These are phyloP conservation scores for Mechanitis mazaeus DNA, from an alignment of 2,888 invertebrate species.

Conservation along the genomic window DNA sequence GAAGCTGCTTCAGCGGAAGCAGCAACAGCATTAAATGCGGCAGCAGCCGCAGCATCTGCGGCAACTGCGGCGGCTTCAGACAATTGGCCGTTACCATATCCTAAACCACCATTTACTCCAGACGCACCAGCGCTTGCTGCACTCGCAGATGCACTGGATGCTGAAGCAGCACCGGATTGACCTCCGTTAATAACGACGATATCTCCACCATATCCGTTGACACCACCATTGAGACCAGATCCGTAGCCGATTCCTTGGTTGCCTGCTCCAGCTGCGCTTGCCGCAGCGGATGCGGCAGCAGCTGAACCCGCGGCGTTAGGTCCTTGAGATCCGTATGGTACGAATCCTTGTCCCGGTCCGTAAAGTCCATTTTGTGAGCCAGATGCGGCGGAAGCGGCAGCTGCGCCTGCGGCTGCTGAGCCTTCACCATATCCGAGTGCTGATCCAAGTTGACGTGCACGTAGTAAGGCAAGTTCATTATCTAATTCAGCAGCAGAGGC, in stretches of 20 bases:
- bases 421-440: slow-evolving; percentile 3
- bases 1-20: not conserved
- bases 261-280: slow-evolving; percentile 12
- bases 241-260: slow-evolving; percentile 2
- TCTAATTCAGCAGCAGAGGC: slow-evolving; percentile 1
- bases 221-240: not conserved
- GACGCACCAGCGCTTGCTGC: slow-evolving; percentile 4
- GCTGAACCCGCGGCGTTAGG: not conserved
- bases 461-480: not conserved
- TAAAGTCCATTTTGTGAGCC: not conserved
- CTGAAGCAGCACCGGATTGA: slow-evolving; percentile 7
- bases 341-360: not conserved
- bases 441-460: not conserved
- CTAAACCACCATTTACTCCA: slow-evolving; percentile 1
- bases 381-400: slow-evolving; percentile 2
- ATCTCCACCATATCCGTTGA: not conserved
- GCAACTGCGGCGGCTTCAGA: slow-evolving; percentile 18
- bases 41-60: not conserved
- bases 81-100: not conserved
- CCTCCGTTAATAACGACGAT: slow-evolving; percentile 2
- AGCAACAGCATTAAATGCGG: not conserved
- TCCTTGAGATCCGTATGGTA: slow-evolving; percentile 8
- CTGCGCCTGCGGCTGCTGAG: slow-evolving; percentile 7
- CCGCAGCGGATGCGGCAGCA: slow-evolving; percentile 12
- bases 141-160: slow-evolving; percentile 8